Evolutionary conservation across 1,140 invertebrate genomes (phyloP), one percentile per base, ranked within the genome.

Genomic region (Drosophila ogumai): DNA sequence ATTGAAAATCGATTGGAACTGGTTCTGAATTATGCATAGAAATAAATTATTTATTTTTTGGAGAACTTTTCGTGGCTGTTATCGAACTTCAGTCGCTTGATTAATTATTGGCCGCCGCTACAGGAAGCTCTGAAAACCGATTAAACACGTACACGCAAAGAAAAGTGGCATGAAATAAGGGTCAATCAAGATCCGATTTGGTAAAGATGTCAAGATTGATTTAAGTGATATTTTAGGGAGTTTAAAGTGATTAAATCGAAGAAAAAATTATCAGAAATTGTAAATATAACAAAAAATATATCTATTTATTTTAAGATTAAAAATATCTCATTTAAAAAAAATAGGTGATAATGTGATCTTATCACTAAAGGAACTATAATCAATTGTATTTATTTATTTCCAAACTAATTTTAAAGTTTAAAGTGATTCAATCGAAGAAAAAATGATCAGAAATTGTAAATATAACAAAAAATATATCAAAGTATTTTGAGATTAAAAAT

Each of bases 1-100:
- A 68, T 55, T 76, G 63, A 77, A 68, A 68, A 76, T 58, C 55
- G 55, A 67, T 76, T 59, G 63, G 49, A 77, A 77, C 74, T 77
- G 74, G 74, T 77, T 77, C 64, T 68, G 47, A 67, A 77, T 59
- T 67, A 60, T 68, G 60, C 61, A 66, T 75, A 76, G 31, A 66
- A 75, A 76, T 55, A 50, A 68, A 61, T 61, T n/a, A 56, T 41
- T 67, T 67, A 41, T 55, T 44, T 49, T 63, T 72, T 72, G 17
- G 36, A 79, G 58, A 79, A 65, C 44, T 36, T 66, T 76, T 75
- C 25, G 44, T 75, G 56, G 47, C 40, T 56, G 49, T 68, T 69
- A 71, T 71, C 64, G 64, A 22, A 44, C 38, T 32, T 58, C 22
- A 22, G 34, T 34, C n/a, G 9, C 19, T 47, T 73, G 69, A 73